Evolutionary conservation across 2,113 vertebrate genomes (phyloP).

Genomic region (Crotalus viridis): DNA sequence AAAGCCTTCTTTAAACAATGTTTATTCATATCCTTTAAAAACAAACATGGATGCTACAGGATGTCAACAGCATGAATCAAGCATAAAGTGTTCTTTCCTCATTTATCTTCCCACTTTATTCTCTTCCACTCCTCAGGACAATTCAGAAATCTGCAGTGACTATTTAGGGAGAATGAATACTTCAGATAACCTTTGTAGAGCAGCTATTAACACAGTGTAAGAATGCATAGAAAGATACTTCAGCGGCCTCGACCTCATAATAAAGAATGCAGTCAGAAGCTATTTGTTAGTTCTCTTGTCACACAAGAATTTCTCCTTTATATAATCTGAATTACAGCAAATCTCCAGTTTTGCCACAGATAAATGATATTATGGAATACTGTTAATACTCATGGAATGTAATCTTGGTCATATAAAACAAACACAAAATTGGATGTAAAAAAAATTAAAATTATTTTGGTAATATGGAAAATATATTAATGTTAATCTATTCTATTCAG

Average conservation of each 20-base stretch:
- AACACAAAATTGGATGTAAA: neutral
- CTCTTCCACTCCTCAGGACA: neutral
- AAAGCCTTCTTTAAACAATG: neutral
- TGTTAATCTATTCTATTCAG: neutral
- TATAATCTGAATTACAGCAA: neutral
- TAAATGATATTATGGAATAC: neutral
- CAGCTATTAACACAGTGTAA: neutral
- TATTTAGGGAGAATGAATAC: neutral
- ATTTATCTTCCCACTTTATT: neutral
- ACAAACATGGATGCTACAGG: neutral
- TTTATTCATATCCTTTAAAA: slow-evolving; percentile 5
- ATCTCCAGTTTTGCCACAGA: neutral
- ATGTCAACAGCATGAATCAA: slow-evolving; percentile 4
- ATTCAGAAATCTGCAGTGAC: neutral
- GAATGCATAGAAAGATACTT: neutral
- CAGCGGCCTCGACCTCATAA: neutral
- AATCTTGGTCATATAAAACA: neutral
- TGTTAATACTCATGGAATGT: neutral
- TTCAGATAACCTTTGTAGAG: neutral
- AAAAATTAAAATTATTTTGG: neutral
- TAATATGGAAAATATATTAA: neutral
- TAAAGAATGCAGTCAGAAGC: neutral
- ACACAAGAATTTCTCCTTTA: neutral
- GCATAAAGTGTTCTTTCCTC: neutral
- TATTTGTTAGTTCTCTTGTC: neutral